Base-by-base conservation (phyloP, 1,140 invertebrate species). In the Ceratosolen fusciceps region DNA sequence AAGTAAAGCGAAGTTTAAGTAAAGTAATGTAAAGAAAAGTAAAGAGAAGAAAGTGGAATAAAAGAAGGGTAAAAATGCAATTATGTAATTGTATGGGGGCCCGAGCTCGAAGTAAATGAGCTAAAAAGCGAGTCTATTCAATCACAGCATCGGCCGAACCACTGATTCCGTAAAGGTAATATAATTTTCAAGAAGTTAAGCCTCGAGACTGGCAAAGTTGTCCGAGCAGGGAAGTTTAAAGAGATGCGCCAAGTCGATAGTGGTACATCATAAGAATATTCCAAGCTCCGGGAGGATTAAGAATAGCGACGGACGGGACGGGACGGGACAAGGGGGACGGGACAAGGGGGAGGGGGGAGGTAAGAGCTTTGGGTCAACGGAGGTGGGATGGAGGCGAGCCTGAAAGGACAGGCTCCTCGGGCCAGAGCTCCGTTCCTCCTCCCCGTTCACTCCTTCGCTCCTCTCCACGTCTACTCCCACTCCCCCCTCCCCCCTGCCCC, bases 111-210 rank as follows among this genome's bases (percentile, higher is more conserved):
- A n/a, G n/a, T n/a, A n/a, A n/a, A n/a, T n/a, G n/a, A n/a, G n/a
- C n/a, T n/a, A n/a, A n/a, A n/a, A n/a, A n/a, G n/a, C n/a, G 31
- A 65, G 10, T 65, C 60, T 65, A 37, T 65, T 65, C 31, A 65
- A 65, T 65, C 60, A 37, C 34, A n/a, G 9, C 31, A 65, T 31
- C 37, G 31, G 31, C 37, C n/a, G 16, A n/a, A 65, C 31, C 60
- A 37, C 34, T 65, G 60, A 65, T 26, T 65, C n/a, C 1, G 60
- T 65, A 37, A 65, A 65, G 19, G 60, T 65, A 65, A 65, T 37
- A 37, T n/a, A 65, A 65, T 65, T 65, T 65, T 37, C 60, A 37
- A n/a, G 29, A 62, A 62, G 60, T 65, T 65, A 37, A 65, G 60
- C 19, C 16, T 31, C 12, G 19, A n/a, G 37, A 65, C 31, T 65